Percentiles rank a stretch among this genome's conserved stretches.
Evolutionary conservation across 2,888 invertebrate species (phyloP).

Genomic region (Brassicogethes aeneus): DNA sequence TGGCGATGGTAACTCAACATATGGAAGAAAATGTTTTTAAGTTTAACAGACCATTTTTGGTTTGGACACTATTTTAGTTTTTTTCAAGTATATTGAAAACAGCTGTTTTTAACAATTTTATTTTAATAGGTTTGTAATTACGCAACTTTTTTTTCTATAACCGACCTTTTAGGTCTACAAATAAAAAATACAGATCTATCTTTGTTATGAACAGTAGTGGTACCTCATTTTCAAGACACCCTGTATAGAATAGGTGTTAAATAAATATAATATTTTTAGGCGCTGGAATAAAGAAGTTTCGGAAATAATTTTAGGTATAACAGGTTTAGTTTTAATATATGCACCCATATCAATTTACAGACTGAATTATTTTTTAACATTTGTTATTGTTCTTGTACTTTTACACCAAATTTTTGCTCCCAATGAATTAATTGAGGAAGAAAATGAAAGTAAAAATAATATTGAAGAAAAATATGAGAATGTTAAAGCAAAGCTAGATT

Average conservation of each 20-base stretch:
- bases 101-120: too few relatives aligned
- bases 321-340: slow-evolving; percentile 48
- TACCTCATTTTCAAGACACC: too few relatives aligned
- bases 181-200: too few relatives aligned
- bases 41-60: too few relatives aligned
- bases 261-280: slow-evolving; percentile 37
- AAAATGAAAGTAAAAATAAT: slow-evolving; percentile 13
- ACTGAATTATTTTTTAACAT: slow-evolving; percentile 50
- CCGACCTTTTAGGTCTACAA: too few relatives aligned
- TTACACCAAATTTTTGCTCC: slow-evolving; percentile 47
- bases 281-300: slow-evolving; percentile 42
- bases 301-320: slow-evolving; percentile 45
- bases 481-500: slow-evolving; percentile 22
- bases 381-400: slow-evolving; percentile 47
- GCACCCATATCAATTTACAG: slow-evolving; percentile 53
- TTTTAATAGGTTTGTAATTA: too few relatives aligned
- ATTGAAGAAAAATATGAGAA: slow-evolving; percentile 23
- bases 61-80: too few relatives aligned
- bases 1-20: too few relatives aligned
- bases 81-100: too few relatives aligned
- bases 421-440: slow-evolving; percentile 42
- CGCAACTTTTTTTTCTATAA: too few relatives aligned
- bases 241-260: slow-evolving; percentile 8
- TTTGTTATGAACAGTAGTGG: too few relatives aligned
- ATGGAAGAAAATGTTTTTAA: too few relatives aligned